Evolutionary conservation across 2,888 invertebrate species (phyloP), one percentile per base, ranked within the genome.

Genomic region (Drosophila emarginata): DNA sequence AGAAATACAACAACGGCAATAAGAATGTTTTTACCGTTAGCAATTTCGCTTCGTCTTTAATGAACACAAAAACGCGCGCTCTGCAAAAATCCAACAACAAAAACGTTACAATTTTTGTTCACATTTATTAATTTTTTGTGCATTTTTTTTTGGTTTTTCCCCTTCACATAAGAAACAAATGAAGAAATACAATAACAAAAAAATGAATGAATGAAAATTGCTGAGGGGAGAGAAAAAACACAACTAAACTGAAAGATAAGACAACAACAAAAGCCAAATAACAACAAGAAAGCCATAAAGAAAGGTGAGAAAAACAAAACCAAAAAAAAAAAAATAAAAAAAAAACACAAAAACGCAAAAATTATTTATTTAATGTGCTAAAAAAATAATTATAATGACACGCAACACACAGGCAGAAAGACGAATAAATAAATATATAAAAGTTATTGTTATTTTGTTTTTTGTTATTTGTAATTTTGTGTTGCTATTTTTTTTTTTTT

Each of bases 221-320:
- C 62, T 61, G 57, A 57, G 62, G 39, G 23, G 60, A 52, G 50
- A 70, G 59, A 53, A 72, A 63, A 57, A 74, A 65, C 71, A 67
- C 40, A 78, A 64, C 23, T 65, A 68, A 60, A 67, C 51, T 61
- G 39, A 64, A 53, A 69, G 39, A 67, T 64, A 45, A 70, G 51
- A 72, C 53, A 67, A 56, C 66, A 68, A 67, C 62, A 72, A 70
- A 80, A 72, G 64, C 40, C 62, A 61, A 45, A 45, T 45, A 45
- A 45, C 21, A 45, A 45, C 45, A 45, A 45, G 45, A 45, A 45
- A 45, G 45, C 21, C 45, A 45, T 69, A 70, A 77, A 74, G 68
- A 80, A 80, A 81, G 82, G 85, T 85, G 77, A 79, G 85, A 83
- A 75, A 73, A 45, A 45, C 45, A 45, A 45, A 45, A 45, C 21